phyloP scores from a whole-genome alignment of 2,888 invertebrate genomes.

The Vannuccia rotundouncinata region DNA sequence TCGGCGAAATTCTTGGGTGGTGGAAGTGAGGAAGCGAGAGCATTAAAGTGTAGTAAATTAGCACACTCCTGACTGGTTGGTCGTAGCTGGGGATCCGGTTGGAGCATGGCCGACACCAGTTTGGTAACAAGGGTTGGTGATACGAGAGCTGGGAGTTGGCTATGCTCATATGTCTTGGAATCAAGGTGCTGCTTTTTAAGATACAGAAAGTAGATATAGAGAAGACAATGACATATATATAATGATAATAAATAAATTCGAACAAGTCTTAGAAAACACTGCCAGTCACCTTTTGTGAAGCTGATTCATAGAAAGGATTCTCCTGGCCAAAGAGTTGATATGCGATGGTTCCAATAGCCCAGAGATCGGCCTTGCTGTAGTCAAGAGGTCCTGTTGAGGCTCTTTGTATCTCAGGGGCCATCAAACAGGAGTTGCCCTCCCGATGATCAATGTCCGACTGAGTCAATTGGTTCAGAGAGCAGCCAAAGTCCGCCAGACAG shows the following conservation, averaged over 20 bases:
- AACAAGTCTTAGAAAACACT: too few relatives aligned
- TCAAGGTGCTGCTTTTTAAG: background rate
- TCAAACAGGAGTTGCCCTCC: background rate
- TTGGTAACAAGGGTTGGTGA: background rate
- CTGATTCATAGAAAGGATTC: background rate
- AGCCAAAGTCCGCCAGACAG: slow-evolving; percentile 1
- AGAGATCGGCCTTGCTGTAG: background rate
- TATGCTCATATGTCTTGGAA: background rate
- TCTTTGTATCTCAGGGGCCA: background rate
- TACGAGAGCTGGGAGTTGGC: background rate
- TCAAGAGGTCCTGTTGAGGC: background rate
- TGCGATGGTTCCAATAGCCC: background rate
- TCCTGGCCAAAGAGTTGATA: slow-evolving; percentile 1
- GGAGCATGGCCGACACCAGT: background rate
- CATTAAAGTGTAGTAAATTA: background rate
- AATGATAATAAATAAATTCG: too few relatives aligned
- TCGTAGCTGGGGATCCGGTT: background rate
- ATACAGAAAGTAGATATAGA: too few relatives aligned
- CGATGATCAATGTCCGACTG: background rate
- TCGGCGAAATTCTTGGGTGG: background rate
- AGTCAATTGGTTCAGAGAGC: background rate
- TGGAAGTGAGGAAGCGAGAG: background rate
- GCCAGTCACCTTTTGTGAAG: too few relatives aligned
- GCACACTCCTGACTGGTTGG: background rate
- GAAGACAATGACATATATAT: too few relatives aligned